phyloP scores from a whole-genome alignment of 2,797 vertebrate species.

The Liparis tanakae region DNA sequence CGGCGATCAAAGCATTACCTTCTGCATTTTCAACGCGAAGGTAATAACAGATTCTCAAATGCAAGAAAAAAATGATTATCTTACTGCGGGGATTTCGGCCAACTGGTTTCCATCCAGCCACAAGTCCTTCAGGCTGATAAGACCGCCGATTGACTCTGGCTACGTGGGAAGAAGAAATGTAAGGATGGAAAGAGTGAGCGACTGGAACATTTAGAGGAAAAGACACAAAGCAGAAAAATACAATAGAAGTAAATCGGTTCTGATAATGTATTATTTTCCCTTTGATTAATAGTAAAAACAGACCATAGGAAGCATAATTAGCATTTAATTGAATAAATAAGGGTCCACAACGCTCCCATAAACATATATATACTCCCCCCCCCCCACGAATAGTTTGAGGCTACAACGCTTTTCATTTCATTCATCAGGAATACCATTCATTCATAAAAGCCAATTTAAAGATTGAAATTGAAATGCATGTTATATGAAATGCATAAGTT shows the following conservation, averaged over 20 bases:
- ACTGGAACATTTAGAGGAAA: slow-evolving; percentile 30
- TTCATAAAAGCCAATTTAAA: background rate
- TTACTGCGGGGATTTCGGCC: slow-evolving; percentile 92
- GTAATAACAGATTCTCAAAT: slow-evolving; percentile 10
- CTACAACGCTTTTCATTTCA: background rate
- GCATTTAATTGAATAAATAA: background rate
- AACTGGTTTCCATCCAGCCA: slow-evolving; percentile 99
- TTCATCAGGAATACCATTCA: too few species aligned
- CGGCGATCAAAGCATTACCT: too few species aligned
- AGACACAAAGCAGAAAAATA: slow-evolving; percentile 17
- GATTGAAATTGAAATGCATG: background rate
- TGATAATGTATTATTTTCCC: background rate
- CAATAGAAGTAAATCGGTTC: slow-evolving; percentile 7
- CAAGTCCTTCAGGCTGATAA: slow-evolving; percentile 95
- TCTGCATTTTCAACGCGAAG: background rate
- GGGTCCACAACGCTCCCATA: background rate
- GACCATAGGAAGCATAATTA: background rate
- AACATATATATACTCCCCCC: background rate
- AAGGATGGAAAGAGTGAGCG: slow-evolving; percentile 30
- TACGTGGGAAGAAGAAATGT: slow-evolving; percentile 75
- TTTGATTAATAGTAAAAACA: slow-evolving; percentile 12
- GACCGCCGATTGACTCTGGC: slow-evolving; percentile 96
- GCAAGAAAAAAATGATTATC: slow-evolving; percentile 37
- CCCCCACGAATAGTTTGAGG: background rate
- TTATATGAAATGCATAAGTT: background rate